Evolutionary conservation across 2,888 invertebrate species (phyloP).

Genomic region (Oscheius sp.): DNA sequence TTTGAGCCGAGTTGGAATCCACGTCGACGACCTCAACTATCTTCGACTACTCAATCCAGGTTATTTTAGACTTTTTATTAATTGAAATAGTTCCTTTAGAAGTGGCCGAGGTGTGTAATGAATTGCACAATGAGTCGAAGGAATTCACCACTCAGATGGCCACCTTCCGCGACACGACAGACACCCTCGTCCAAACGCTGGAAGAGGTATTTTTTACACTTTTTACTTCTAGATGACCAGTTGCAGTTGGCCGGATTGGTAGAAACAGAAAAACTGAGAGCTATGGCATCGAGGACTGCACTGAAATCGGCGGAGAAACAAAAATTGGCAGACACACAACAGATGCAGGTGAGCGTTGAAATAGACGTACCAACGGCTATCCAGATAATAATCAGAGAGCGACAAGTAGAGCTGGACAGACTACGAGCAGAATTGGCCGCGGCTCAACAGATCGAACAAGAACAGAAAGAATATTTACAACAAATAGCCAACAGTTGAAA

Average conservation of each 20-base stretch:
- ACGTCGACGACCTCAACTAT: constrained; percentile 37
- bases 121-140: constrained; percentile 35
- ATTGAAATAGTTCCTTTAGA: neutral
- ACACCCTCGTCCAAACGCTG: constrained; percentile 30
- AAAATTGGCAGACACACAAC: constrained; percentile 35
- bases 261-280: constrained; percentile 39
- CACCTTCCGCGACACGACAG: constrained; percentile 32
- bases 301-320: constrained; percentile 37
- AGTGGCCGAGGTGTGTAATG: constrained; percentile 32
- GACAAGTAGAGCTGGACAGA: constrained; percentile 44
- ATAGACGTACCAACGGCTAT: neutral
- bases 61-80: neutral
- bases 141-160: constrained; percentile 28
- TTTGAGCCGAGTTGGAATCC: constrained; percentile 27
- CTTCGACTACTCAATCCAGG: constrained; percentile 35
- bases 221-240: neutral
- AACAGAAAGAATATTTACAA: constrained; percentile 37
- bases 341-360: constrained; percentile 37
- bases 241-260: constrained; percentile 37
- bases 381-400: constrained; percentile 42
- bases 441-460: constrained; percentile 33
- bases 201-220: constrained; percentile 33
- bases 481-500: constrained; percentile 27
- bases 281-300: constrained; percentile 34
- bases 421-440: constrained; percentile 41